Percentiles rank a stretch among this genome's conserved stretches.
These are phyloP conservation scores for Lasiurus borealis DNA, from an alignment of 2,113 vertebrate species.

Conservation along the genomic window DNA sequence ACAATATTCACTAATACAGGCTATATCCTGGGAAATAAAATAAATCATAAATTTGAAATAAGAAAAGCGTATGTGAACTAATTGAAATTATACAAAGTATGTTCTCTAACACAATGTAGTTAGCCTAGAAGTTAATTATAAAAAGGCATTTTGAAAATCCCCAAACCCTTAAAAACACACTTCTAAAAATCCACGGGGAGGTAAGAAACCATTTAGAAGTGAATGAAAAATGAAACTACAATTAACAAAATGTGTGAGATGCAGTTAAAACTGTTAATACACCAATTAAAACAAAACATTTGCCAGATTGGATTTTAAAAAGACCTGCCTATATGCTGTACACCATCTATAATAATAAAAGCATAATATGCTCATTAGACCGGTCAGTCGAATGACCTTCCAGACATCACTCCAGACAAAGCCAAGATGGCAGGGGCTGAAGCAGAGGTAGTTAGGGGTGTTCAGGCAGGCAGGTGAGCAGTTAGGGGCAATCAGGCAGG, in stretches of 20 bases:
- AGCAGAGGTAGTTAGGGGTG: too few relatives aligned
- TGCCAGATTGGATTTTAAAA: neutral
- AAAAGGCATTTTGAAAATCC: conserved; percentile 5
- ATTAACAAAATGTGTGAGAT: neutral
- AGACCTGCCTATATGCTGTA: too few relatives aligned
- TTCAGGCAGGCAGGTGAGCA: too few relatives aligned
- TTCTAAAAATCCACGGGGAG: neutral
- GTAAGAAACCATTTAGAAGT: conserved; percentile 35
- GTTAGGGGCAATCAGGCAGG: too few relatives aligned
- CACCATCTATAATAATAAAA: too few relatives aligned
- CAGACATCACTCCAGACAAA: too few relatives aligned
- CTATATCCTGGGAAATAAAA: neutral
- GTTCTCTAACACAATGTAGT: neutral
- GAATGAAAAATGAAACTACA: neutral
- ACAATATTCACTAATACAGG: neutral
- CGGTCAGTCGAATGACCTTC: too few relatives aligned
- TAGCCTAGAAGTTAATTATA: conserved; percentile 21
- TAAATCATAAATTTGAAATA: neutral
- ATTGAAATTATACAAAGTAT: neutral
- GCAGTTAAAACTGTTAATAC: neutral
- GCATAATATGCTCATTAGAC: too few relatives aligned
- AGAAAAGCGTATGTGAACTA: neutral
- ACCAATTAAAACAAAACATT: conserved; percentile 8
- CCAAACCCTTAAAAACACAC: neutral
- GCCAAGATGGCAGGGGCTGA: too few relatives aligned